Conservation (phyloP, 2,797 vertebrate species). For the Pitangus sulphuratus region DNA sequence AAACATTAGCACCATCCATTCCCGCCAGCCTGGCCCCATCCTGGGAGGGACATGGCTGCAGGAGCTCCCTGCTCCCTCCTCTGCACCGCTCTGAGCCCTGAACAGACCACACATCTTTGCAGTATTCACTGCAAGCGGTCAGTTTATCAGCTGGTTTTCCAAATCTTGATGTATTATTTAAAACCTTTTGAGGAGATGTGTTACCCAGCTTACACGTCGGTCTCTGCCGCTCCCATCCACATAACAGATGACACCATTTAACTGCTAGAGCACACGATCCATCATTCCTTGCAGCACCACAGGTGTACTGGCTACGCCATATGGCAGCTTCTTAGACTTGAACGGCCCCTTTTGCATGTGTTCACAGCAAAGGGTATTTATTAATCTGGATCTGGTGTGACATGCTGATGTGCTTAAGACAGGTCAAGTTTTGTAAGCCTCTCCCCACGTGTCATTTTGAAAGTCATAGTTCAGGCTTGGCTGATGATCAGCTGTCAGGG, state of each 20-base stretch:
- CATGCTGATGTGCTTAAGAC: slow-evolving; percentile 7
- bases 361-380: slow-evolving; percentile 1
- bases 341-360: neutral
- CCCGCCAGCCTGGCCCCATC: rapidly evolving
- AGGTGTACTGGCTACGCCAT: slow-evolving; percentile 20
- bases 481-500: neutral
- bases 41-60: rapidly evolving
- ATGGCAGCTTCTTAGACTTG: slow-evolving; percentile 28
- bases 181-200: neutral
- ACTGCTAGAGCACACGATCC: slow-evolving; percentile 25
- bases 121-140: rapidly evolving
- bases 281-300: slow-evolving; percentile 48
- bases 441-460: neutral
- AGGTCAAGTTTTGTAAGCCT: neutral
- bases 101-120: rapidly evolving
- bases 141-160: neutral
- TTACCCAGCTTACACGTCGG: rapidly evolving
- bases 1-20: neutral
- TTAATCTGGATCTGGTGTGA: slow-evolving; percentile 2
- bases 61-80: neutral
- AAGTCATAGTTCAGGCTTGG: neutral
- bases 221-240: neutral
- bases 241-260: slow-evolving; percentile 56
- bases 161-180: neutral
- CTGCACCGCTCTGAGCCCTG: neutral